Conservation (phyloP, 2,888 invertebrate genomes). For the Chromoteleia sp. region DNA sequence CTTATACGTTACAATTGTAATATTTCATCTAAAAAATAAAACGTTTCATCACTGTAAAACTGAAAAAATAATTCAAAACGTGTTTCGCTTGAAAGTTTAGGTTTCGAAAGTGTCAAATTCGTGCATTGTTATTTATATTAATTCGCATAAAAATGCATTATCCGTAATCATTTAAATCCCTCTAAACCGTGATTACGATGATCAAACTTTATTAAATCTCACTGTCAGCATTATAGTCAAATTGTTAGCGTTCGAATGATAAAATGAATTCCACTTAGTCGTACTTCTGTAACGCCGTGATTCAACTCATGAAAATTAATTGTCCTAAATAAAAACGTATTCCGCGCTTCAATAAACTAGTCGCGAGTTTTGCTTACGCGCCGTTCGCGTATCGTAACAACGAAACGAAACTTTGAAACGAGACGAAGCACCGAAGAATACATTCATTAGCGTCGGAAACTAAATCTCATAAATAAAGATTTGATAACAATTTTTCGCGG, state of each 20-base stretch:
- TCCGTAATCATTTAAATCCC: too few relatives aligned
- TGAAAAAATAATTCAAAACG: too few relatives aligned
- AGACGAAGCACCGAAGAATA: constrained; percentile 43
- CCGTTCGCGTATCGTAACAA: constrained; percentile 44
- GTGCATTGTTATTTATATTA: too few relatives aligned
- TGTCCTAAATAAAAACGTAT: constrained; percentile 29
- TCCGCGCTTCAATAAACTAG: constrained; percentile 39
- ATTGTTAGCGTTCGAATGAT: neutral
- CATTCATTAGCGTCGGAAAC: constrained; percentile 26
- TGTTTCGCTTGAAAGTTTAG: too few relatives aligned
- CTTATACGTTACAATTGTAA: too few relatives aligned
- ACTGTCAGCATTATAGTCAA: neutral
- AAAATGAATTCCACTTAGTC: constrained; percentile 25
- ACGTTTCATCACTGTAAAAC: too few relatives aligned
- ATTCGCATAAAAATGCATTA: too few relatives aligned
- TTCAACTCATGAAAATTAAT: constrained; percentile 48
- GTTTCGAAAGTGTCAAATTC: too few relatives aligned
- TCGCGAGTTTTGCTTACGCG: constrained; percentile 41
- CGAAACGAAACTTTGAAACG: constrained; percentile 42
- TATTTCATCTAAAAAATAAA: too few relatives aligned
- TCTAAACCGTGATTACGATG: too few relatives aligned
- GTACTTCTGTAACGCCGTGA: constrained; percentile 11
- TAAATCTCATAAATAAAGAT: constrained; percentile 55
- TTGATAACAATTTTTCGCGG: constrained; percentile 4
- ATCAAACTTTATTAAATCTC: neutral